phyloP scores from a whole-genome alignment of 2,113 vertebrate species.

The Colistium nudipinnis region DNA sequence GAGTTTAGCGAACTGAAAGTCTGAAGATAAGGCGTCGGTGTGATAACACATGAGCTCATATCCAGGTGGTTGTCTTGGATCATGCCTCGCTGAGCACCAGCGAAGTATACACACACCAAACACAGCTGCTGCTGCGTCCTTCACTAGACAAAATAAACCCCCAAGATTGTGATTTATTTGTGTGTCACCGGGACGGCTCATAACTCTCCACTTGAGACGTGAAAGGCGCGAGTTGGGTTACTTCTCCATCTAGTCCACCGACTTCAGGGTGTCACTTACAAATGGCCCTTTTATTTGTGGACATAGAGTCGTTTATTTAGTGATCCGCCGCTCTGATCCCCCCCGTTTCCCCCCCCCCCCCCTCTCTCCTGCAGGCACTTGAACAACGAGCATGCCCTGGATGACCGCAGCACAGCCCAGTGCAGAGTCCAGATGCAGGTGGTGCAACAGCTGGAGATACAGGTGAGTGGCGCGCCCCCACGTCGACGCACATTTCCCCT shows the following conservation, averaged over 20 bases:
- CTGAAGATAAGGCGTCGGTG: conserved; percentile 68
- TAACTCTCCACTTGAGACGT: conserved; percentile 45
- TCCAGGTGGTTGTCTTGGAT: conserved; percentile 79
- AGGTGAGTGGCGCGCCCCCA: conserved; percentile 81
- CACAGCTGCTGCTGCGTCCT: conserved; percentile 74
- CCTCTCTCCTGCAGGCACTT: conserved; percentile 87
- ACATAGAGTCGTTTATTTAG: not conserved
- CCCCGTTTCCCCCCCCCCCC: not conserved
- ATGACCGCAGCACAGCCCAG: conserved; percentile 98
- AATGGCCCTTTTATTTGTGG: conserved; percentile 9
- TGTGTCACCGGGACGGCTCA: conserved; percentile 40
- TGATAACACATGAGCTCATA: conserved; percentile 81
- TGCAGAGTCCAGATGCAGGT: conserved; percentile 99
- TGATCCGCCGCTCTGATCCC: not conserved
- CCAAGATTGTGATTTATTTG: conserved; percentile 65
- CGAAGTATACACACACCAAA: conserved; percentile 67
- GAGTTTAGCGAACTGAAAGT: conserved; percentile 64
- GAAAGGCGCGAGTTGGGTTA: conserved; percentile 29
- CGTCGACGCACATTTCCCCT: conserved; percentile 21
- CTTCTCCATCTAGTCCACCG: conserved; percentile 15
- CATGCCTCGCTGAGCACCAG: conserved; percentile 67
- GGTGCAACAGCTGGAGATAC: conserved; percentile 99
- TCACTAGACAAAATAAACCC: conserved; percentile 74
- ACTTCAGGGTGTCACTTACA: not conserved
- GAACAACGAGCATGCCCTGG: conserved; percentile 97